These are phyloP conservation scores for Pseudotriccus pelzelni DNA, from an alignment of 2,797 vertebrate genomes.

Conservation along the genomic window DNA sequence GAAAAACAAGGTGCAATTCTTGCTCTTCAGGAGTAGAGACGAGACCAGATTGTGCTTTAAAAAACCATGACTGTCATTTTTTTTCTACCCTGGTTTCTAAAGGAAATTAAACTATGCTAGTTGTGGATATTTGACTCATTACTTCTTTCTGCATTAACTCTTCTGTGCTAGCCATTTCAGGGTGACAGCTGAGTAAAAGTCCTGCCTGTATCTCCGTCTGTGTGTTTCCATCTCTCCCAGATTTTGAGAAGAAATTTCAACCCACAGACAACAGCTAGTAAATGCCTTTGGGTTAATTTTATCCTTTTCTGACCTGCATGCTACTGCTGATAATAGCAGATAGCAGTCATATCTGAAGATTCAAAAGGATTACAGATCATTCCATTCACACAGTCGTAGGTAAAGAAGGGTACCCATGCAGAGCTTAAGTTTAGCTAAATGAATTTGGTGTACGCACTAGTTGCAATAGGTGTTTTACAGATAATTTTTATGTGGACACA, in stretches of 20 bases:
- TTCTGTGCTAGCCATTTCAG: background rate
- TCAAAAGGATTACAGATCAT: background rate
- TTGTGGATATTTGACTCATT: background rate
- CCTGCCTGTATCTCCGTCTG: background rate
- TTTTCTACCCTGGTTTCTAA: background rate
- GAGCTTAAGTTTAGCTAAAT: background rate
- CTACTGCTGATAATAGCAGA: background rate
- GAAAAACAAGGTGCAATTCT: background rate
- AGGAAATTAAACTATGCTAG: background rate
- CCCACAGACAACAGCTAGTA: background rate
- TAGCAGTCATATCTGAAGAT: background rate
- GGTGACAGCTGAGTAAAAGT: background rate
- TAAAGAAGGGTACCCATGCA: background rate
- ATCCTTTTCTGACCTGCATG: background rate
- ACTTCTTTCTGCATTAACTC: background rate
- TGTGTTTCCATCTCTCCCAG: background rate
- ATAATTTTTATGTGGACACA: background rate
- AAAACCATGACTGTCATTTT: background rate
- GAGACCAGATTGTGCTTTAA: background rate
- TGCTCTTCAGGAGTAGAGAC: background rate
- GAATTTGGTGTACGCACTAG: background rate
- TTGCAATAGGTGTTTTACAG: background rate
- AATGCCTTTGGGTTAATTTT: background rate
- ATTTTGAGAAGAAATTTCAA: background rate
- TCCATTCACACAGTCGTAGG: background rate